phyloP scores from a whole-genome alignment of 2,888 invertebrate genomes.

The Epinotia bilunana region DNA sequence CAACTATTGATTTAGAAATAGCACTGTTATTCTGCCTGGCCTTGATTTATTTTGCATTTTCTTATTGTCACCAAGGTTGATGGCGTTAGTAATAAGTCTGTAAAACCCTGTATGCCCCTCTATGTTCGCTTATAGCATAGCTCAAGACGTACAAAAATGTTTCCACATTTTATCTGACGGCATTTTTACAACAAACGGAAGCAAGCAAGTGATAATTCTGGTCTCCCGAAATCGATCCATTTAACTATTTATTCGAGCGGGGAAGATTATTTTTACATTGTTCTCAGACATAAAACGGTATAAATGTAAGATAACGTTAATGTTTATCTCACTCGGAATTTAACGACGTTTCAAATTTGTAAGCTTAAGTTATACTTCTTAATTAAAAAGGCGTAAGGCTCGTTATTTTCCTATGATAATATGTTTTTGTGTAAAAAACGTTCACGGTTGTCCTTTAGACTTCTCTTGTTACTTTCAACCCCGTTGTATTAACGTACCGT shows the following conservation, averaged over 20 bases:
- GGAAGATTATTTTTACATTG: conserved; percentile 19
- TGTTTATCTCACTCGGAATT: conserved; percentile 1
- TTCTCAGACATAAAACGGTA: background rate
- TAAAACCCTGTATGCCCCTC: too few relatives aligned
- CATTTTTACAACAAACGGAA: too few relatives aligned
- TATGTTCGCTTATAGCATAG: too few relatives aligned
- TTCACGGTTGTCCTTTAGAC: conserved; percentile 8
- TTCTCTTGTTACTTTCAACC: conserved; percentile 20
- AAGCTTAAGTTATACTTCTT: background rate
- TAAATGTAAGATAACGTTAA: conserved; percentile 12
- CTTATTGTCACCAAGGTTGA: too few relatives aligned
- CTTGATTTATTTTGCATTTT: too few relatives aligned
- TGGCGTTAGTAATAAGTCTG: too few relatives aligned
- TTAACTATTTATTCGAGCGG: conserved; percentile 12
- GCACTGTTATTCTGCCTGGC: too few relatives aligned
- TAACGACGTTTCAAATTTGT: conserved; percentile 1
- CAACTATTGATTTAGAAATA: too few relatives aligned
- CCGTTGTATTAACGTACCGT: conserved; percentile 14
- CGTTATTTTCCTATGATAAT: background rate
- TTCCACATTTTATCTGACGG: too few relatives aligned
- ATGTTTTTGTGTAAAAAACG: background rate
- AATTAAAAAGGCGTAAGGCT: background rate
- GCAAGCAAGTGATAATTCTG: too few relatives aligned
- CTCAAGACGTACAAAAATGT: too few relatives aligned
- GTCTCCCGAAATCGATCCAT: background rate